Evolutionary conservation across 92 coral and sea anemone genomes (phyloP).

Genomic region (Zoanthus gigantus): DNA sequence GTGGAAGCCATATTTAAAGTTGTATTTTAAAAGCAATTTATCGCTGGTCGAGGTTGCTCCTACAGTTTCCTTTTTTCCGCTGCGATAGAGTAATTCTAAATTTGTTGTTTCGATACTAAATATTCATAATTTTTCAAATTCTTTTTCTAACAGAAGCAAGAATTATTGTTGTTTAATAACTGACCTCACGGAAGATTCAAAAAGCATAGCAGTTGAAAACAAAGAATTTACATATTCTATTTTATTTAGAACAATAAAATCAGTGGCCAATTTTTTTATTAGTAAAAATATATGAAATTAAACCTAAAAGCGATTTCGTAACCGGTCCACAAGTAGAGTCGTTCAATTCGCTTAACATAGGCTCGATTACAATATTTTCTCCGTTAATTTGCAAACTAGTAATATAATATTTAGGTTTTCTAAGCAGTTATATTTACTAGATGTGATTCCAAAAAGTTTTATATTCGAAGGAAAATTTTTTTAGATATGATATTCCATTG

Average conservation of each 20-base stretch:
- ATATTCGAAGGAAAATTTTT: no score
- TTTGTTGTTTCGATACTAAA: neutral
- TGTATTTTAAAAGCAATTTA: neutral
- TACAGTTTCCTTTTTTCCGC: neutral
- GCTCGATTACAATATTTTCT: no score
- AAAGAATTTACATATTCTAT: neutral
- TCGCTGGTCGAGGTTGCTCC: neutral
- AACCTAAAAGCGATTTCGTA: neutral
- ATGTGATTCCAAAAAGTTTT: no score
- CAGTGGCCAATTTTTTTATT: neutral
- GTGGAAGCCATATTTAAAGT: conserved; percentile 44
- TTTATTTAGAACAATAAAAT: neutral
- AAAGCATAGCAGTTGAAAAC: neutral
- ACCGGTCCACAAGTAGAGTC: neutral
- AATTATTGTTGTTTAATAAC: neutral
- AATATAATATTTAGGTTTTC: no score
- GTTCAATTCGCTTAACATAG: no score
- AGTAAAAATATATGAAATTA: neutral
- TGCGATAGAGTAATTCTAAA: neutral
- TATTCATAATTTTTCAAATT: neutral
- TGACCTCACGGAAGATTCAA: neutral
- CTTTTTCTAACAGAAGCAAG: neutral
- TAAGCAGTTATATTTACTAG: no score
- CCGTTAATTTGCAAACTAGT: no score
- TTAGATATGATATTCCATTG: no score